A percentile compares a stretch with the other conserved stretches of the same genome.
These are phyloP conservation scores for Indicator indicator DNA, from an alignment of 2,113 vertebrate genomes.

Conservation along the genomic window DNA sequence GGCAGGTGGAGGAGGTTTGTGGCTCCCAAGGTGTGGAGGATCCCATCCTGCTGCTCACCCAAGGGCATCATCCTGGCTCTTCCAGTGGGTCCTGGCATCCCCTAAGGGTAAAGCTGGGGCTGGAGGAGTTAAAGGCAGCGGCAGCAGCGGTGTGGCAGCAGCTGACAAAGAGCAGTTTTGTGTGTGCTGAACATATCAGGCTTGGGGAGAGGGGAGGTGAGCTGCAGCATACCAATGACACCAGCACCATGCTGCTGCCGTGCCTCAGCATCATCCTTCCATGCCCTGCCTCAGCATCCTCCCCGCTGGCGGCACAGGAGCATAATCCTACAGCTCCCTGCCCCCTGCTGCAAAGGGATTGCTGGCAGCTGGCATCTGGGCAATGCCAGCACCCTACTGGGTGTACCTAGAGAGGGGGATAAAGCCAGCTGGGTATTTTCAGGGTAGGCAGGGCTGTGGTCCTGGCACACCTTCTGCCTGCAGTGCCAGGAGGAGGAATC, in stretches of 20 bases:
- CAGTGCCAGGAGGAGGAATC: not conserved
- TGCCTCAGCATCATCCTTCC: not conserved
- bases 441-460: not conserved
- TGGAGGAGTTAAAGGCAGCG: conserved; percentile 50
- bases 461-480: not conserved
- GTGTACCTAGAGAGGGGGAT: not conserved
- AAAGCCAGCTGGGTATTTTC: not conserved
- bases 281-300: not conserved
- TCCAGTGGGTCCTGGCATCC: rapidly evolving
- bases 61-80: rapidly evolving
- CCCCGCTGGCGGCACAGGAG: not conserved
- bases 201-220: conserved; percentile 40
- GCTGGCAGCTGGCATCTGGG: not conserved
- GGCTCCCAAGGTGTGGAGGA: not conserved
- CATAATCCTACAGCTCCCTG: not conserved
- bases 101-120: not conserved
- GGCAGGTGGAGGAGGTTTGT: not conserved
- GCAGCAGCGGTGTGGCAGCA: not conserved
- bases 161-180: conserved; percentile 62
- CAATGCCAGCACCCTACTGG: not conserved
- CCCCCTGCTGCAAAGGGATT: not conserved
- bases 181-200: conserved; percentile 43
- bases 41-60: not conserved
- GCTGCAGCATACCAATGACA: conserved; percentile 50
- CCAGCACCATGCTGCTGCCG: not conserved